Conservation (phyloP, 1,140 invertebrate genomes). For the Daktulosphaira vitifoliae region DNA sequence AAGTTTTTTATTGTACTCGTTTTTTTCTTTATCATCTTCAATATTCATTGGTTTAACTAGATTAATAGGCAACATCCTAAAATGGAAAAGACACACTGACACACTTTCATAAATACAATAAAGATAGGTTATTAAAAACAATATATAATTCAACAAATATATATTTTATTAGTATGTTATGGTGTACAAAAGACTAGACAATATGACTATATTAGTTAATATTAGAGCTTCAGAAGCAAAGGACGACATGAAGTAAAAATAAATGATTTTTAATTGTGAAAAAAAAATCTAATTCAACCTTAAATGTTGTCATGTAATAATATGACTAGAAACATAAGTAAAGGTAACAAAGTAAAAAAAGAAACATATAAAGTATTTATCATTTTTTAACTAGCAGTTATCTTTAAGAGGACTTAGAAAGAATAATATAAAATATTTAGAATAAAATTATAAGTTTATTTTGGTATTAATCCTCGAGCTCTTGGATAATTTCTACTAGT, state of each 20-base stretch:
- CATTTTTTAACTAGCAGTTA: too few relatives aligned
- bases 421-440: too few relatives aligned
- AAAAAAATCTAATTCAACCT: too few relatives aligned
- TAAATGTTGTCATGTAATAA: not conserved
- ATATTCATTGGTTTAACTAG: slow-evolving; percentile 54
- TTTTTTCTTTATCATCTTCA: slow-evolving; percentile 51
- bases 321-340: slow-evolving; percentile 27
- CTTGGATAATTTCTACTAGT: slow-evolving; percentile 46
- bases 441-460: slow-evolving; percentile 42
- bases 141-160: slow-evolving; percentile 8
- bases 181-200: slow-evolving; percentile 31
- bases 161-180: slow-evolving; percentile 20
- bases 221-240: too few relatives aligned
- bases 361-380: not conserved
- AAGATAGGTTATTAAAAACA: slow-evolving; percentile 24
- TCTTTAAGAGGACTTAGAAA: too few relatives aligned
- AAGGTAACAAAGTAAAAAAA: not conserved
- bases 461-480: slow-evolving; percentile 52
- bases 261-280: too few relatives aligned
- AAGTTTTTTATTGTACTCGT: slow-evolving; percentile 43
- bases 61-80: slow-evolving; percentile 62
- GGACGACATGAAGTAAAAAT: too few relatives aligned
- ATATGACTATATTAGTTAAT: slow-evolving; percentile 28
- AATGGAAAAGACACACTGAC: slow-evolving; percentile 38
- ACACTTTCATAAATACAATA: not conserved